phyloP scores from a whole-genome alignment of 2,888 invertebrate species.

The Choreutis nemorana region DNA sequence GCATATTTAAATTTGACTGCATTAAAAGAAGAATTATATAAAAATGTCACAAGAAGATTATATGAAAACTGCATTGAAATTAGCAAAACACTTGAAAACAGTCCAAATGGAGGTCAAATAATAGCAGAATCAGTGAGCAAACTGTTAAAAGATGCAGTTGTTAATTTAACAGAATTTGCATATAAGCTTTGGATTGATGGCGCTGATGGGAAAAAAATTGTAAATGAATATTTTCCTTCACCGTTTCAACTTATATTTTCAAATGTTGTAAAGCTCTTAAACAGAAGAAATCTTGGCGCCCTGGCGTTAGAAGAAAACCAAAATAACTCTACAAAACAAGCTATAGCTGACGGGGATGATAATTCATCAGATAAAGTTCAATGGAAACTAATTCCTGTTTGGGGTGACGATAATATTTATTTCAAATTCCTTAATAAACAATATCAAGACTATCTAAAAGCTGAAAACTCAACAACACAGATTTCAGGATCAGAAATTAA shows the following conservation, averaged over 20 bases:
- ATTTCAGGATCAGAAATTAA: too few relatives aligned
- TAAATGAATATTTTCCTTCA: slow-evolving; percentile 17
- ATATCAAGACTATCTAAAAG: too few relatives aligned
- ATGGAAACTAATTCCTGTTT: slow-evolving; percentile 21
- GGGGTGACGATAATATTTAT: slow-evolving; percentile 14
- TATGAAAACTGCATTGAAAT: slow-evolving; percentile 18
- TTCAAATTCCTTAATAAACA: slow-evolving; percentile 21
- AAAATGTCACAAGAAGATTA: slow-evolving; percentile 11
- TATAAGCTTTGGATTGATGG: slow-evolving; percentile 23
- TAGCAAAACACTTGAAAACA: slow-evolving; percentile 13
- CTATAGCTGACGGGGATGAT: slow-evolving; percentile 17
- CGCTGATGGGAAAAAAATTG: slow-evolving; percentile 11
- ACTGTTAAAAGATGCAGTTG: slow-evolving; percentile 13
- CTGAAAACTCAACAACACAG: too few relatives aligned
- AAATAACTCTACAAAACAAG: slow-evolving; percentile 14
- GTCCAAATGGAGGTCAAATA: slow-evolving; percentile 7
- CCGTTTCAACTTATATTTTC: slow-evolving; percentile 16
- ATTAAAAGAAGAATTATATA: slow-evolving; percentile 15
- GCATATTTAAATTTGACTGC: slow-evolving; percentile 17
- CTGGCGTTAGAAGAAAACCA: slow-evolving; percentile 16
- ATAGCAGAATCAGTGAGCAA: slow-evolving; percentile 14
- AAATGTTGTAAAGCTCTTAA: slow-evolving; percentile 17
- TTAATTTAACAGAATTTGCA: slow-evolving; percentile 16
- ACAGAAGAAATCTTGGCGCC: slow-evolving; percentile 14
- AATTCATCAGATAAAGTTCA: slow-evolving; percentile 13